phyloP scores from a whole-genome alignment of 2,888 invertebrate species.

The Mesorhabditis belari region DNA sequence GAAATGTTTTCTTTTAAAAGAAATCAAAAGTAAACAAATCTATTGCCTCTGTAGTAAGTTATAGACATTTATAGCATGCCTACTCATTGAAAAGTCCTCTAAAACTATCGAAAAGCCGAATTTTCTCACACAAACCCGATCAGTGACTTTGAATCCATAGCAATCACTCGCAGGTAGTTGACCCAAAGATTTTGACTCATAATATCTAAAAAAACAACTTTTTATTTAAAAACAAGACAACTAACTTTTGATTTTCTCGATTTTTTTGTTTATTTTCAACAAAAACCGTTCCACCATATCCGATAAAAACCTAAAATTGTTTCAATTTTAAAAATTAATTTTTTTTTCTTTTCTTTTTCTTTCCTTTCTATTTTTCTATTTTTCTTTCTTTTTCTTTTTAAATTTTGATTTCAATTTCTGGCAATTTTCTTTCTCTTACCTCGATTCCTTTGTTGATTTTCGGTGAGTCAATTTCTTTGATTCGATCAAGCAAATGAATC shows the following conservation, averaged over 20 bases:
- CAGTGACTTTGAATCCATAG: conserved; percentile 26
- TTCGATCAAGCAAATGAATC: conserved; percentile 28
- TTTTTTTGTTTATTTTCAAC: conserved; percentile 31
- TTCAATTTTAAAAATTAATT: no score
- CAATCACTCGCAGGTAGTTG: conserved; percentile 21
- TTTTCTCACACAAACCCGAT: background rate
- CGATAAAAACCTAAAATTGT: conserved; percentile 31
- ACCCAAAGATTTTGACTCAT: conserved; percentile 24
- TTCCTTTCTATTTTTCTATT: no score
- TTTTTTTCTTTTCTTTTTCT: no score
- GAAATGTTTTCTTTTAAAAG: background rate
- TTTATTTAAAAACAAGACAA: background rate
- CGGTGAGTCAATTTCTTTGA: conserved; percentile 30
- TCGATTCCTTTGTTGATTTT: conserved; percentile 24
- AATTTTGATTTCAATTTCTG: background rate
- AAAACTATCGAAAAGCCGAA: no score
- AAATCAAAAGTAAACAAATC: background rate
- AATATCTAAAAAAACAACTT: conserved; percentile 4
- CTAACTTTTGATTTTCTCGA: conserved; percentile 10
- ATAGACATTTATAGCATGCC: no score
- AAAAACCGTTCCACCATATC: conserved; percentile 41
- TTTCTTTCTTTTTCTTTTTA: no score
- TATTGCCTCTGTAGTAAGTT: no score
- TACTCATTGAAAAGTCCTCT: no score
- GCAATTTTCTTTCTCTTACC: conserved; percentile 8